These are phyloP conservation scores for Zaprionus kolodkinae DNA, from an alignment of 1,140 invertebrate genomes.

Conservation along the genomic window DNA sequence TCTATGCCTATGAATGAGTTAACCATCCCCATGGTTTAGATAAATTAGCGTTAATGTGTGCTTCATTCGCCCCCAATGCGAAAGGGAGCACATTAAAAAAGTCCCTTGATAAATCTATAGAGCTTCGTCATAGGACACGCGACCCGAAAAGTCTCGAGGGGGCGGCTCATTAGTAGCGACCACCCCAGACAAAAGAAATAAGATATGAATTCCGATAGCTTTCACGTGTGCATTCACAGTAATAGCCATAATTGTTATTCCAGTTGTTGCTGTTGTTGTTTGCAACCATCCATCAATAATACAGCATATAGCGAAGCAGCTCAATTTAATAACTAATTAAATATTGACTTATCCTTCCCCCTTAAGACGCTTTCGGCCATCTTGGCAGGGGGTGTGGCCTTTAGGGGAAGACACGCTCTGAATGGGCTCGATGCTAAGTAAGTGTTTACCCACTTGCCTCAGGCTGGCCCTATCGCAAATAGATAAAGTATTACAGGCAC, in stretches of 20 bases:
- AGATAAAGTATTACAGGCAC: conserved; percentile 5
- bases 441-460: conserved; percentile 24
- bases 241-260: conserved; percentile 33
- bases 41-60: conserved; percentile 41
- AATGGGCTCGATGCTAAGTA: conserved; percentile 4
- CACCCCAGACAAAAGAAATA: background rate
- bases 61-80: conserved; percentile 8
- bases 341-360: conserved; percentile 51
- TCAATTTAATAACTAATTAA: conserved; percentile 58
- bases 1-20: conserved; percentile 3
- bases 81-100: conserved; percentile 17
- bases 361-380: background rate
- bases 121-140: conserved; percentile 14
- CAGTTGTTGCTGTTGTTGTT: background rate
- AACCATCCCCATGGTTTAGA: background rate
- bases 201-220: conserved; percentile 35
- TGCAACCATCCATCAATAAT: conserved; percentile 32
- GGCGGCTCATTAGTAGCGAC: background rate
- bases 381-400: too few species aligned
- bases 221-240: conserved; percentile 44
- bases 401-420: background rate
- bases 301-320: background rate
- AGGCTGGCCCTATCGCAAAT: conserved; percentile 2
- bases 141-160: background rate
- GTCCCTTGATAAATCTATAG: conserved; percentile 25